Percentiles rank a stretch among this genome's conserved stretches.
Evolutionary conservation across 2,113 vertebrate species (phyloP).

Genomic region (Arothron firmamentum): DNA sequence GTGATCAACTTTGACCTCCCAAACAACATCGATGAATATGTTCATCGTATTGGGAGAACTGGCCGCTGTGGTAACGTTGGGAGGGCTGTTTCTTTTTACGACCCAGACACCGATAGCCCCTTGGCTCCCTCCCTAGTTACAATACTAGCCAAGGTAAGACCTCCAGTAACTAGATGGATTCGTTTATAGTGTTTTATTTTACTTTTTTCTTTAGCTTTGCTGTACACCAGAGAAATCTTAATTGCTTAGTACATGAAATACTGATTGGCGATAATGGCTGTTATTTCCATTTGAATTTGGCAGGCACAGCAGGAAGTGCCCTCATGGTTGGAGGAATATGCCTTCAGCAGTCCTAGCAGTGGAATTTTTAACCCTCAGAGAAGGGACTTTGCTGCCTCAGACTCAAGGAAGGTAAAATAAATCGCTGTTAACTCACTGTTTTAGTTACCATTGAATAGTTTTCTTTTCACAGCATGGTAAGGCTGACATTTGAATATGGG

Average conservation of each 20-base stretch:
- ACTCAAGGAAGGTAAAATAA: slow-evolving; percentile 76
- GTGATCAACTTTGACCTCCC: slow-evolving; percentile 95
- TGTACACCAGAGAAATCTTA: neutral
- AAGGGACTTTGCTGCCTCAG: slow-evolving; percentile 68
- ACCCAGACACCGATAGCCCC: slow-evolving; percentile 71
- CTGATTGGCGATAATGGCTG: no score
- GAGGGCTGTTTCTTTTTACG: slow-evolving; percentile 86
- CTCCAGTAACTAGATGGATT: neutral
- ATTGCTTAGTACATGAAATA: no score
- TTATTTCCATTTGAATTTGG: neutral
- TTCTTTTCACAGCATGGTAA: no score
- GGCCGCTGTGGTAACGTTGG: slow-evolving; percentile 93
- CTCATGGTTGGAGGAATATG: slow-evolving; percentile 85
- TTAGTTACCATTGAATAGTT: no score
- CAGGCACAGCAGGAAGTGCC: slow-evolving; percentile 94
- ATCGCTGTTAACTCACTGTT: no score
- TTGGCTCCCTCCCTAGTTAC: slow-evolving; percentile 81
- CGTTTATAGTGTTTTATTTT: neutral
- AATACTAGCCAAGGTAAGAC: slow-evolving; percentile 82
- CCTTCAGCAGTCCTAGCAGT: slow-evolving; percentile 62
- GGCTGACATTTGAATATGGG: no score
- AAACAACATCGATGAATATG: slow-evolving; percentile 86
- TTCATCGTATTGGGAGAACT: slow-evolving; percentile 92
- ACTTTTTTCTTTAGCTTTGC: neutral
- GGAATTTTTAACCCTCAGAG: slow-evolving; percentile 46